These are phyloP conservation scores for Panopea generosa DNA, from an alignment of 2,888 invertebrate genomes.

Conservation along the genomic window DNA sequence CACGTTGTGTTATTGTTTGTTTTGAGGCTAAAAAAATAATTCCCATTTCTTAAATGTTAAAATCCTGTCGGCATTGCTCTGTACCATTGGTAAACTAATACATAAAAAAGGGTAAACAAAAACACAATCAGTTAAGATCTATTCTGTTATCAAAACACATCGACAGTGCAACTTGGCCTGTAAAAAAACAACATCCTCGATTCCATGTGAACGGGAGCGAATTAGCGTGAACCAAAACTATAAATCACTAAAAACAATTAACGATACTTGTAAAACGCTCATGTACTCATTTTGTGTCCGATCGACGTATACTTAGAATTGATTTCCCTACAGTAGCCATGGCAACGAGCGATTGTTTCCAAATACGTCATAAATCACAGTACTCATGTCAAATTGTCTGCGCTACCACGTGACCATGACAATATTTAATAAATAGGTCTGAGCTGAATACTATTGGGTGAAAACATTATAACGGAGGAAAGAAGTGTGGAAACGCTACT, in stretches of 20 bases:
- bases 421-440: no score
- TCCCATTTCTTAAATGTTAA: no score
- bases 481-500: no score
- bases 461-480: no score
- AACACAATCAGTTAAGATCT: no score
- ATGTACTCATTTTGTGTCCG: constrained; percentile 45
- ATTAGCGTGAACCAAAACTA: constrained; percentile 3
- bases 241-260: constrained; percentile 57
- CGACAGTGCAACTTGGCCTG: neutral
- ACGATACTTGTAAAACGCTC: constrained; percentile 44
- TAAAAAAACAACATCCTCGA: neutral
- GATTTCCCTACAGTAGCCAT: constrained; percentile 48
- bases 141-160: no score
- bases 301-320: constrained; percentile 41
- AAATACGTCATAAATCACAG: constrained; percentile 40
- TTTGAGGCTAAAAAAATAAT: no score
- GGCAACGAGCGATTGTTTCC: constrained; percentile 37
- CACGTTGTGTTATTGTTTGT: no score
- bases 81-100: no score
- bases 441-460: no score
- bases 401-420: neutral
- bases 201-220: neutral
- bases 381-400: constrained; percentile 15
- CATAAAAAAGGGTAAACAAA: no score
- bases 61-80: no score